Conservation (phyloP, 2,797 vertebrate genomes). For the Pseudomugil gertrudae region DNA sequence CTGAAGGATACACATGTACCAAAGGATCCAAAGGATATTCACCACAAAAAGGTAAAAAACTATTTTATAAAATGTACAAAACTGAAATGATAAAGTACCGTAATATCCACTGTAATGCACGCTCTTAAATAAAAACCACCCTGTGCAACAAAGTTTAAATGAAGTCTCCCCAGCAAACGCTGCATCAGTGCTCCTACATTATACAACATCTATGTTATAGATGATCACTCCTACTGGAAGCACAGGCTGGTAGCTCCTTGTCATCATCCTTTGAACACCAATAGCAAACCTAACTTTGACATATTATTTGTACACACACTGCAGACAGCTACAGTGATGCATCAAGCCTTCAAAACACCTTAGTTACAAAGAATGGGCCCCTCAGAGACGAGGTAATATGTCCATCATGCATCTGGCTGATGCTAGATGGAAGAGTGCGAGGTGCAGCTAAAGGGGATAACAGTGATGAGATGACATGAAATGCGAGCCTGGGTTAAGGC, state of each 20-base stretch:
- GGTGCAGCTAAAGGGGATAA: slow-evolving; percentile 34
- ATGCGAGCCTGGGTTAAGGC: slow-evolving; percentile 33
- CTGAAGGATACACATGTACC: background rate
- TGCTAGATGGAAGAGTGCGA: slow-evolving; percentile 25
- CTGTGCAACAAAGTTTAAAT: slow-evolving; percentile 5
- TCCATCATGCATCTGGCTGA: slow-evolving; percentile 55
- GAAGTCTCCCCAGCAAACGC: slow-evolving; percentile 25
- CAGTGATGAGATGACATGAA: slow-evolving; percentile 33
- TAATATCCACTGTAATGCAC: background rate
- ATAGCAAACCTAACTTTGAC: slow-evolving; percentile 17
- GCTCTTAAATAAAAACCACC: background rate
- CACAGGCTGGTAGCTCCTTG: slow-evolving; percentile 36
- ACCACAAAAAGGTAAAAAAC: background rate
- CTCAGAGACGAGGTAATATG: slow-evolving; percentile 57
- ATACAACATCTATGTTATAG: slow-evolving; percentile 45
- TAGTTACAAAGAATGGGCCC: slow-evolving; percentile 52
- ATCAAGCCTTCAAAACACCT: slow-evolving; percentile 49
- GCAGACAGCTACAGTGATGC: slow-evolving; percentile 38
- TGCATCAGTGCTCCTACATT: slow-evolving; percentile 19
- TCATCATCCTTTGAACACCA: slow-evolving; percentile 45
- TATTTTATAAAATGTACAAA: background rate
- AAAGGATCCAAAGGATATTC: background rate
- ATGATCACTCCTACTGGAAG: slow-evolving; percentile 48
- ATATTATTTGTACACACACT: slow-evolving; percentile 37
- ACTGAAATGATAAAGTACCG: background rate